Conservation (phyloP, 2,888 invertebrate species). For the Scelioninae gen. 1 region DNA sequence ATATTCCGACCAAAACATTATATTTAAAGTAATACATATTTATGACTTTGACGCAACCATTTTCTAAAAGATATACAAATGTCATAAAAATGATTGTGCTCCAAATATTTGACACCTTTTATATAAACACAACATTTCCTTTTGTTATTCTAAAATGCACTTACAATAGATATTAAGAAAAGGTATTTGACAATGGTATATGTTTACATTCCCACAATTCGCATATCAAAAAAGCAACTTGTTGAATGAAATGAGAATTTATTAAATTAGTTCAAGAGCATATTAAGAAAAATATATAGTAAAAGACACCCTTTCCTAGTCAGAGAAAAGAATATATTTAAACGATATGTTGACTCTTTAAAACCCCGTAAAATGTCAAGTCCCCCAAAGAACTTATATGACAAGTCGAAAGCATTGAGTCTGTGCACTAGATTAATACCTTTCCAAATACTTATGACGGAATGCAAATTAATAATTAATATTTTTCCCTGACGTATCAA, state of each 20-base stretch:
- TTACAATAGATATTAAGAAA: background rate
- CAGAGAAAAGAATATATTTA: background rate
- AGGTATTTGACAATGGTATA: background rate
- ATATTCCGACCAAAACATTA: too few relatives aligned
- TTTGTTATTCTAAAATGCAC: slow-evolving; percentile 1
- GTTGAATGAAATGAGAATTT: slow-evolving; percentile 2
- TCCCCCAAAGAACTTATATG: slow-evolving; percentile 6
- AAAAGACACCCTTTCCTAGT: background rate
- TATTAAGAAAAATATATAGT: background rate
- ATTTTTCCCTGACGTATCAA: slow-evolving; percentile 32
- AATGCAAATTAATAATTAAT: slow-evolving; percentile 57
- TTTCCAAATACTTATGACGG: slow-evolving; percentile 31
- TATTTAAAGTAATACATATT: too few relatives aligned
- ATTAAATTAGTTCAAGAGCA: slow-evolving; percentile 11
- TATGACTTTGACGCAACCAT: too few relatives aligned
- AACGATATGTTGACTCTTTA: background rate
- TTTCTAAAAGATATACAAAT: background rate
- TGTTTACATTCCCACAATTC: slow-evolving; percentile 11
- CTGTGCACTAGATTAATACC: slow-evolving; percentile 33
- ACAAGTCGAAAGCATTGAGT: slow-evolving; percentile 11
- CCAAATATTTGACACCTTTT: background rate
- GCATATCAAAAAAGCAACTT: background rate
- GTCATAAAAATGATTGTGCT: background rate
- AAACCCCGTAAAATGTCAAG: background rate
- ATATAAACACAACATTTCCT: slow-evolving; percentile 3